phyloP scores from a whole-genome alignment of 2,113 vertebrate species.

The Pitta sordida region DNA sequence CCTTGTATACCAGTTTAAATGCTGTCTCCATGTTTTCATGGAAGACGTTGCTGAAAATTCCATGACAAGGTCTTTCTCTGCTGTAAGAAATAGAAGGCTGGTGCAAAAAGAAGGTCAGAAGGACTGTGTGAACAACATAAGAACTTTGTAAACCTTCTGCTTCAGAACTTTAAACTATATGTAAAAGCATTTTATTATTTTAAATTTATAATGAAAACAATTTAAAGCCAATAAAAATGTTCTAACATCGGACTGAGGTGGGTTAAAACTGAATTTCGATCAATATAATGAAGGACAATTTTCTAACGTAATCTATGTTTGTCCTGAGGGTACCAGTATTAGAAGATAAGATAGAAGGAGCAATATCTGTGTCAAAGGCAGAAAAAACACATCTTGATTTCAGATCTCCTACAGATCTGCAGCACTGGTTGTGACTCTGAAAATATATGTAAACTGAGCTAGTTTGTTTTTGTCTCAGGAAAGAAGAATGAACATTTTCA shows the following conservation, averaged over 20 bases:
- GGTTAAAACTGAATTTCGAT: neutral
- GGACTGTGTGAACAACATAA: neutral
- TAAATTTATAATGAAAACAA: neutral
- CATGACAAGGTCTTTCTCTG: neutral
- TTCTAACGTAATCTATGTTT: constrained; percentile 9
- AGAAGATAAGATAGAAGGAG: constrained; percentile 42
- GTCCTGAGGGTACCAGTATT: constrained; percentile 33
- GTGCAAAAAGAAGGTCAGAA: neutral
- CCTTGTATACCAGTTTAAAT: neutral
- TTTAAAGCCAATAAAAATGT: constrained; percentile 10
- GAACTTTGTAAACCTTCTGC: neutral
- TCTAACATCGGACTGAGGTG: neutral
- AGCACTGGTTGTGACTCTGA: neutral
- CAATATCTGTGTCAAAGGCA: constrained; percentile 19
- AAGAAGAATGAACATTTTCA: neutral
- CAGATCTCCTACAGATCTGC: neutral
- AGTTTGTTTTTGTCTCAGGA: neutral
- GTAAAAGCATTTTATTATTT: neutral
- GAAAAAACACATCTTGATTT: constrained; percentile 19
- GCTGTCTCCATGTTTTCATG: neutral
- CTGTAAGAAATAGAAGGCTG: neutral
- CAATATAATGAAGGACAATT: constrained; percentile 50
- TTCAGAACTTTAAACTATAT: neutral
- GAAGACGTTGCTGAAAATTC: neutral
- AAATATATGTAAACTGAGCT: neutral